Percentiles rank a stretch among this genome's conserved stretches.
phyloP scores from a whole-genome alignment of 2,113 vertebrate genomes.

The Leptosomus discolor region DNA sequence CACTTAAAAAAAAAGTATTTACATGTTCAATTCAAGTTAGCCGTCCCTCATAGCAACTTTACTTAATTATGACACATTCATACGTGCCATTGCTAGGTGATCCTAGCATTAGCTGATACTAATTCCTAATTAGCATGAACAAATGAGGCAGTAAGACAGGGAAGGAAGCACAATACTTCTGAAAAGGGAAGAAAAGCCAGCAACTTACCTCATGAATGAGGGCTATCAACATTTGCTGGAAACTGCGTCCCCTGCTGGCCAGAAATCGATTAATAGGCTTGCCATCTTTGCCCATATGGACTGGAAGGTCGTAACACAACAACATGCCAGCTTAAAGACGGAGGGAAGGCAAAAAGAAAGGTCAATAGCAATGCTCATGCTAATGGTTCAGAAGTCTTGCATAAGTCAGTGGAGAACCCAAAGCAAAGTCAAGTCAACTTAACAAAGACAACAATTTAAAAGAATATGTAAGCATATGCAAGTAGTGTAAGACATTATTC shows the following conservation, averaged over 20 bases:
- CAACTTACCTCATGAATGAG: constrained; percentile 88
- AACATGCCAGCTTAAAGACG: constrained; percentile 85
- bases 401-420: background rate
- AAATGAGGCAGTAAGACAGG: background rate
- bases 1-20: background rate
- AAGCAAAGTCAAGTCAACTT: background rate
- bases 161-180: background rate
- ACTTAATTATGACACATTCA: background rate
- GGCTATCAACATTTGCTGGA: constrained; percentile 86
- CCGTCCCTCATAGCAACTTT: background rate
- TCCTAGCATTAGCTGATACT: background rate
- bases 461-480: background rate
- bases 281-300: constrained; percentile 86
- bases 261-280: constrained; percentile 85
- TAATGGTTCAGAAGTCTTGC: background rate
- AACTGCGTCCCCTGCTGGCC: constrained; percentile 84
- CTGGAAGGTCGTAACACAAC: constrained; percentile 86
- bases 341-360: background rate
- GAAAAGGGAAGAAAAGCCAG: background rate
- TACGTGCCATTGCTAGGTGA: background rate
- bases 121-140: background rate
- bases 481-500: rapidly evolving
- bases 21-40: background rate
- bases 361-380: background rate
- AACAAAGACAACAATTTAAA: background rate